Conservation (phyloP, 2,113 vertebrate genomes). For the Scomber japonicus region DNA sequence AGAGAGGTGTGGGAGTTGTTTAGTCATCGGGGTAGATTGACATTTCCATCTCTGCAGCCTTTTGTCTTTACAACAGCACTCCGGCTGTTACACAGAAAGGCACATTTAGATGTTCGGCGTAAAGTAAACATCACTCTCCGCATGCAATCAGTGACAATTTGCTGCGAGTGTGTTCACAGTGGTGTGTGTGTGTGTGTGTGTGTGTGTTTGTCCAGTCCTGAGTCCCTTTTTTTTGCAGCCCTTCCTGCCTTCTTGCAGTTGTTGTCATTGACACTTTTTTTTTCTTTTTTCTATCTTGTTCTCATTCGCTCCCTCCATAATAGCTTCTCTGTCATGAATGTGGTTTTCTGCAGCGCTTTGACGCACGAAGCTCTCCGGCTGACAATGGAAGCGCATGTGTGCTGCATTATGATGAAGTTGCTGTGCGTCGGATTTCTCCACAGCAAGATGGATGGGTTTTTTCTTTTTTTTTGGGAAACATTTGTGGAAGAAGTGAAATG, state of each 20-base stretch:
- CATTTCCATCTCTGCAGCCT: slow-evolving; percentile 61
- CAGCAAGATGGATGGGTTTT: not conserved
- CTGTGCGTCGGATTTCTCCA: slow-evolving; percentile 32
- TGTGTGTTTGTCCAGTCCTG: slow-evolving; percentile 42
- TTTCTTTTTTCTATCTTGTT: slow-evolving; percentile 44
- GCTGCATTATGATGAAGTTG: slow-evolving; percentile 71
- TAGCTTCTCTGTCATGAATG: slow-evolving; percentile 69
- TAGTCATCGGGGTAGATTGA: slow-evolving; percentile 58
- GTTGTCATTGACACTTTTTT: slow-evolving; percentile 41
- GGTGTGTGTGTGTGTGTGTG: not conserved
- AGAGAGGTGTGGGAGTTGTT: slow-evolving; percentile 45
- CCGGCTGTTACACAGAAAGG: slow-evolving; percentile 26
- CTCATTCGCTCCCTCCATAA: slow-evolving; percentile 61
- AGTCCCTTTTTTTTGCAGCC: slow-evolving; percentile 31
- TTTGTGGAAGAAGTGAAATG: not conserved
- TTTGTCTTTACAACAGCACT: slow-evolving; percentile 51
- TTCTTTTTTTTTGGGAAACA: not conserved
- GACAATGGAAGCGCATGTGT: slow-evolving; percentile 63
- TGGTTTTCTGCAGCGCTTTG: slow-evolving; percentile 62
- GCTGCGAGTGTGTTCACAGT: slow-evolving; percentile 30
- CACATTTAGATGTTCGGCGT: slow-evolving; percentile 49
- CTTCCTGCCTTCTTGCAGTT: slow-evolving; percentile 27
- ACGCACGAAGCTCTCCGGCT: slow-evolving; percentile 56
- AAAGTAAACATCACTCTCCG: slow-evolving; percentile 56
- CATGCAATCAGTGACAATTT: slow-evolving; percentile 59